Percentiles rank a stretch among this genome's conserved stretches.
Conservation (phyloP, 2,888 invertebrate species). For the Carabus problematicus region DNA sequence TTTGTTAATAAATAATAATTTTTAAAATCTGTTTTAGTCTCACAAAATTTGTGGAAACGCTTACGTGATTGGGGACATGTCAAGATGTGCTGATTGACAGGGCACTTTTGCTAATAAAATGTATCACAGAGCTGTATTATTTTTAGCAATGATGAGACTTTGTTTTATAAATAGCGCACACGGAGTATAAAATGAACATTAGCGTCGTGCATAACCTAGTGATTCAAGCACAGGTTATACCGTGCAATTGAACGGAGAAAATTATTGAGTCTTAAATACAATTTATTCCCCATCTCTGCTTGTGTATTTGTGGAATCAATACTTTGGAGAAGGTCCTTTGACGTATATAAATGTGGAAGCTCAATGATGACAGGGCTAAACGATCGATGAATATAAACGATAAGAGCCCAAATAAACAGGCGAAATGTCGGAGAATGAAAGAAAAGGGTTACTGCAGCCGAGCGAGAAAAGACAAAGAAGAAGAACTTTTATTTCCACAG, state of each 20-base stretch:
- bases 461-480: too few relatives aligned
- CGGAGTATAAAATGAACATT: slow-evolving; percentile 29
- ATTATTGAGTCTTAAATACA: slow-evolving; percentile 31
- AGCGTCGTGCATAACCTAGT: not conserved
- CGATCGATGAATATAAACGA: too few relatives aligned
- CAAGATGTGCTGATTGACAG: slow-evolving; percentile 31
- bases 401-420: too few relatives aligned
- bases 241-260: not conserved
- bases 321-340: not conserved
- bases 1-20: too few relatives aligned
- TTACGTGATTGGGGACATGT: slow-evolving; percentile 14
- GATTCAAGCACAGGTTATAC: too few relatives aligned
- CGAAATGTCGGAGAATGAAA: too few relatives aligned
- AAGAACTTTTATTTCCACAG: too few relatives aligned
- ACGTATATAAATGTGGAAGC: too few relatives aligned
- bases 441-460: too few relatives aligned
- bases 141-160: slow-evolving; percentile 35
- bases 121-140: slow-evolving; percentile 25
- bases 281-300: not conserved
- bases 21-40: too few relatives aligned
- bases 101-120: slow-evolving; percentile 24
- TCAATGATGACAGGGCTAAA: not conserved
- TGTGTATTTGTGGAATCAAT: not conserved
- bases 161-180: slow-evolving; percentile 37
- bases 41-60: too few relatives aligned